Evolutionary conservation across 2,888 invertebrate species (phyloP).

Genomic region (Trichacis sp.): DNA sequence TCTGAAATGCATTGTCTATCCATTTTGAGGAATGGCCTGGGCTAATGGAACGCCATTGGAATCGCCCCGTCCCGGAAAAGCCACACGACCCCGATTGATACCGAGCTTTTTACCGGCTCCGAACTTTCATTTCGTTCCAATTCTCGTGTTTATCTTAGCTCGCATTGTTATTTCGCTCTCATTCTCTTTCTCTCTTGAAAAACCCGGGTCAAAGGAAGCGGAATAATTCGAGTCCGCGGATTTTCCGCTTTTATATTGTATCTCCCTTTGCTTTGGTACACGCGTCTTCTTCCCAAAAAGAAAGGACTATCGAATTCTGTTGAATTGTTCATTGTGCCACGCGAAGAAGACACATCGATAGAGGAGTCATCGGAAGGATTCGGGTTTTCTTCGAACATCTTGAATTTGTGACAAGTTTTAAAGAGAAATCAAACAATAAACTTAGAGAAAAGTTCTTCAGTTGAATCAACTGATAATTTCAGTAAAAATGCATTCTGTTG

Average conservation of each 20-base stretch:
- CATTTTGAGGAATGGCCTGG: slow-evolving; percentile 24
- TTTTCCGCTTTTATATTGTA: slow-evolving; percentile 34
- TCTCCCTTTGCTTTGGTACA: slow-evolving; percentile 2
- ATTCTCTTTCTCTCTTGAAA: slow-evolving; percentile 22
- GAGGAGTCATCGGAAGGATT: no score
- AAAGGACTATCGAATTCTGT: slow-evolving; percentile 9
- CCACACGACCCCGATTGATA: slow-evolving; percentile 23
- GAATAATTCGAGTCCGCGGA: slow-evolving; percentile 59
- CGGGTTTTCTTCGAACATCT: no score
- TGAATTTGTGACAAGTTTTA: no score
- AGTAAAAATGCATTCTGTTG: no score
- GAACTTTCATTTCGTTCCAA: slow-evolving; percentile 56
- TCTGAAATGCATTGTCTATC: slow-evolving; percentile 39
- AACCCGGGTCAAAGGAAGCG: slow-evolving; percentile 48
- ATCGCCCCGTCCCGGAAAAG: slow-evolving; percentile 20
- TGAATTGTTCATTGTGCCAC: neutral
- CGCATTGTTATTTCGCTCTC: slow-evolving; percentile 61
- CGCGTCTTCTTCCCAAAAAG: slow-evolving; percentile 2
- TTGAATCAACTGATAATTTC: no score
- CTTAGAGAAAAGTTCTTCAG: no score
- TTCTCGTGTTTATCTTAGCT: slow-evolving; percentile 60
- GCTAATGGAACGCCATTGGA: slow-evolving; percentile 44
- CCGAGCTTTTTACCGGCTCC: slow-evolving; percentile 32
- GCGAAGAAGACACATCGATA: neutral
- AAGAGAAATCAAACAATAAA: no score